These are phyloP conservation scores for Hipposideros larvatus DNA, from an alignment of 2,797 vertebrate species.

Conservation along the genomic window DNA sequence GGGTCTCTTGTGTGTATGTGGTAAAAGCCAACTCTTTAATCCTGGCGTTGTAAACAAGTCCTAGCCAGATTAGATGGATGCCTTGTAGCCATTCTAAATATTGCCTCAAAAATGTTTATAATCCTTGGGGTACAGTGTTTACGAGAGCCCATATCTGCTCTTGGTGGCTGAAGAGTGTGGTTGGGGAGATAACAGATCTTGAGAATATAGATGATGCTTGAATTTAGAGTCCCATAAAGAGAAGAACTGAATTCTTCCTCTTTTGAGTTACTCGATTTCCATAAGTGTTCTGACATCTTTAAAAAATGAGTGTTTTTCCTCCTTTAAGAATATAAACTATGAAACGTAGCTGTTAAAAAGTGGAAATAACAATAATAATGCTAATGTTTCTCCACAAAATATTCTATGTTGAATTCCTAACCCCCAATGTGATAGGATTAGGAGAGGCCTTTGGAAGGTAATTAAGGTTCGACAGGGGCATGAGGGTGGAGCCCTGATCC, in stretches of 20 bases:
- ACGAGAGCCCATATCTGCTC: not conserved
- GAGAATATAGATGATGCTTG: not conserved
- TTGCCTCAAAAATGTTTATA: constrained; percentile 39
- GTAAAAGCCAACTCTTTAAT: not conserved
- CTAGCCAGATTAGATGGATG: constrained; percentile 39
- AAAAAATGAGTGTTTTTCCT: not conserved
- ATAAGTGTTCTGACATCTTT: not conserved
- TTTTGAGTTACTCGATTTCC: not conserved
- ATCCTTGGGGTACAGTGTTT: not conserved
- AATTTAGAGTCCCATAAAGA: not conserved
- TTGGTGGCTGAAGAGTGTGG: not conserved
- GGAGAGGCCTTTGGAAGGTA: not conserved
- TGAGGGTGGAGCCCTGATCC: not conserved
- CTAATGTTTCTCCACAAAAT: not conserved
- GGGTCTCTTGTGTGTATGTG: not conserved
- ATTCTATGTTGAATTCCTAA: not conserved
- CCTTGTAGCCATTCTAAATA: constrained; percentile 14
- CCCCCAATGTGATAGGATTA: not conserved
- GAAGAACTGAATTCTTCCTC: constrained; percentile 8
- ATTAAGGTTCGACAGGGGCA: not conserved
- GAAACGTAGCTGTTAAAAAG: not conserved
- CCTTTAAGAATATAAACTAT: constrained; percentile 2
- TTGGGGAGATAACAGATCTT: not conserved
- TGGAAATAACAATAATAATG: not conserved
- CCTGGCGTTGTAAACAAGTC: not conserved